Evolutionary conservation across 2,113 vertebrate genomes (phyloP).

Genomic region (Tachycineta bicolor): DNA sequence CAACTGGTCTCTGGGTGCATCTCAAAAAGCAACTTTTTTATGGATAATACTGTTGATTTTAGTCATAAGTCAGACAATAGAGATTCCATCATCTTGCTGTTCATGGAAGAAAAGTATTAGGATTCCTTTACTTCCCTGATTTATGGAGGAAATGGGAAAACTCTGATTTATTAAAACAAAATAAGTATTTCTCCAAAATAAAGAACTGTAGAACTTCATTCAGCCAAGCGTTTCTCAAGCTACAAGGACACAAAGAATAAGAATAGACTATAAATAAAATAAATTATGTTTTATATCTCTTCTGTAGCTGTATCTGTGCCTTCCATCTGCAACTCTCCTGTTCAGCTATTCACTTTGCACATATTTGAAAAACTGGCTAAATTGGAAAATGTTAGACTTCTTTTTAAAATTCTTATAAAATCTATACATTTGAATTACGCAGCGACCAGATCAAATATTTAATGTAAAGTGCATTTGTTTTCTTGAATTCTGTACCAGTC

Average conservation of each 20-base stretch:
- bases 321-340: background rate
- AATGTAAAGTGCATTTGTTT: background rate
- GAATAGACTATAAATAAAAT: constrained; percentile 29
- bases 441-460: background rate
- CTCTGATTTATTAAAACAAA: constrained; percentile 6
- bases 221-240: background rate
- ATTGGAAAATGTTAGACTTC: background rate
- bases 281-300: constrained; percentile 9
- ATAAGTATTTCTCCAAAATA: constrained; percentile 4
- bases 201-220: background rate
- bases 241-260: constrained; percentile 1
- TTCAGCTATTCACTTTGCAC: background rate
- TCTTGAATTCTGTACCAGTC: background rate
- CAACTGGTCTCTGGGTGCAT: background rate
- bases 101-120: background rate
- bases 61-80: background rate
- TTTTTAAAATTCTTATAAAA: background rate
- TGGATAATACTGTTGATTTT: background rate
- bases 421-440: background rate
- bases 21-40: background rate
- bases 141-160: background rate
- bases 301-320: background rate
- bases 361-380: background rate
- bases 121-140: background rate
- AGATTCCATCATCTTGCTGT: background rate